These are phyloP conservation scores for Netta rufina DNA, from an alignment of 2,797 vertebrate genomes.

Conservation along the genomic window DNA sequence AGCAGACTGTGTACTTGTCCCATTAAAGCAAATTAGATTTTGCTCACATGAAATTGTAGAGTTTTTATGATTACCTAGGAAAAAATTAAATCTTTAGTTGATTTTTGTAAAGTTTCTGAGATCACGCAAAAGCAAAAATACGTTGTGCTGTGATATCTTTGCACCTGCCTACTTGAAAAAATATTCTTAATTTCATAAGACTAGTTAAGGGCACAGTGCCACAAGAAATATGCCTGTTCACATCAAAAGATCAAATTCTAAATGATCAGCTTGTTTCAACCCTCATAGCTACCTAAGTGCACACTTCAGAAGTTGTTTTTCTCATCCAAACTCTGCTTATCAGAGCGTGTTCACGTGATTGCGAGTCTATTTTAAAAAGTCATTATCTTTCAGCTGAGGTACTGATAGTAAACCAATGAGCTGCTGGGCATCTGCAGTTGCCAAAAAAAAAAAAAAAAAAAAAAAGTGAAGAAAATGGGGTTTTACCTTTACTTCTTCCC, in stretches of 20 bases:
- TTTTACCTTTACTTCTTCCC: not conserved
- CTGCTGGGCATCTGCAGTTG: not conserved
- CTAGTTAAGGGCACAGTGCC: not conserved
- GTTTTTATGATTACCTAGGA: not conserved
- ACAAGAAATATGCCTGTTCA: not conserved
- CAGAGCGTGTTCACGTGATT: not conserved
- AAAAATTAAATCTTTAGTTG: not conserved
- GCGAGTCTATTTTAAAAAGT: conserved; percentile 10
- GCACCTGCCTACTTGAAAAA: conserved; percentile 9
- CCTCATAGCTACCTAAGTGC: not conserved
- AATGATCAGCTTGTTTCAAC: not conserved
- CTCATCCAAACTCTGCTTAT: not conserved
- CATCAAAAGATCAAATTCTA: not conserved
- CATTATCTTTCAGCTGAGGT: not conserved
- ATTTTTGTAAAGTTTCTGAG: not conserved
- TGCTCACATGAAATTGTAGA: not conserved
- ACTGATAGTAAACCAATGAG: not conserved
- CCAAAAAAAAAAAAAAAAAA: not conserved
- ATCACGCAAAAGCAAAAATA: not conserved
- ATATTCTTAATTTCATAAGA: not conserved
- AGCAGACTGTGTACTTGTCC: not conserved
- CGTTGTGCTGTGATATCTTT: not conserved
- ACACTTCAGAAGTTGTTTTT: not conserved
- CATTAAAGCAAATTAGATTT: not conserved
- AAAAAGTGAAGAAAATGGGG: not conserved